A percentile compares a stretch with the other conserved stretches of the same genome.
These are phyloP conservation scores for Phortica okadai DNA, from an alignment of 2,888 invertebrate species.

Conservation along the genomic window DNA sequence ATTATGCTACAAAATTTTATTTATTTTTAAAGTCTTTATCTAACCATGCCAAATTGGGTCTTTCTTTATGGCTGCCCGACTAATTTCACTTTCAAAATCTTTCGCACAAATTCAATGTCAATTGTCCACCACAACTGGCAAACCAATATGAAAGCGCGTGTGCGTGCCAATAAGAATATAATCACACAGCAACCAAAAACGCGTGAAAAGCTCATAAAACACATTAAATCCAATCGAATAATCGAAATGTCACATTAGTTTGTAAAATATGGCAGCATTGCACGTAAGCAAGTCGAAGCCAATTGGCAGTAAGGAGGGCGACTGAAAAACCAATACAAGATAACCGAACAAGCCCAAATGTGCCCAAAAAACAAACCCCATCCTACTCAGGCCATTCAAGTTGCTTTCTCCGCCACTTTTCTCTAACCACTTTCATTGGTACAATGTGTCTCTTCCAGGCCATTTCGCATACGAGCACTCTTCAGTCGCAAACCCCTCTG, in stretches of 20 bases:
- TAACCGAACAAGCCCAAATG: conserved; percentile 51
- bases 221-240: conserved; percentile 77
- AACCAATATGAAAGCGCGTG: background rate
- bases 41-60: background rate
- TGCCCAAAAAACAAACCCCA: conserved; percentile 50
- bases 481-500: background rate
- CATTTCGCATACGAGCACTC: conserved; percentile 66
- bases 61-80: background rate
- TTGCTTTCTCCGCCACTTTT: background rate
- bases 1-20: too few species aligned
- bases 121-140: conserved; percentile 35
- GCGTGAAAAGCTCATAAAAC: conserved; percentile 74
- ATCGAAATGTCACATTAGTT: conserved; percentile 77
- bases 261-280: conserved; percentile 75
- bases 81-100: conserved; percentile 46
- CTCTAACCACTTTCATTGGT: conserved; percentile 37
- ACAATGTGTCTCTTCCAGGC: conserved; percentile 52
- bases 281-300: conserved; percentile 45
- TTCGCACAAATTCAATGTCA: conserved; percentile 26
- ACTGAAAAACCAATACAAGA: background rate
- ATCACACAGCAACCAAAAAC: conserved; percentile 16
- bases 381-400: conserved; percentile 56
- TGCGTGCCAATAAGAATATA: background rate
- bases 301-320: conserved; percentile 7
- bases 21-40: too few species aligned